Evolutionary conservation across 1,140 invertebrate genomes (phyloP).

Genomic region (Homarus americanus): DNA sequence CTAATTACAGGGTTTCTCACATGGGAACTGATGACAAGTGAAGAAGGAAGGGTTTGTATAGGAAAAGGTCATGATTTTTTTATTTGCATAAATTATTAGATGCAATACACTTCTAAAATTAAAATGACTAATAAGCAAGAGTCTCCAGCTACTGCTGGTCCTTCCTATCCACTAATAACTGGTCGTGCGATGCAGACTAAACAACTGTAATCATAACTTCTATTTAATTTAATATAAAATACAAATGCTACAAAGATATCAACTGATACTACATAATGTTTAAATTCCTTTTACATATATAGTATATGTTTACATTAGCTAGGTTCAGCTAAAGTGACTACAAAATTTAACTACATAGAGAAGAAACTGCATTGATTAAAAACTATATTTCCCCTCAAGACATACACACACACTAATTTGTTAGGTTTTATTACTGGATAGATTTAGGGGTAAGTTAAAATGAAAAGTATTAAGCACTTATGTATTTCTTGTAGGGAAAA

Average conservation of each 20-base stretch:
- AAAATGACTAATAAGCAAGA: background rate
- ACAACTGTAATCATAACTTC: background rate
- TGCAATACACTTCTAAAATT: background rate
- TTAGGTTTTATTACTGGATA: background rate
- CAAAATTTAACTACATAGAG: background rate
- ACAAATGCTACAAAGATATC: background rate
- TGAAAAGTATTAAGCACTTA: background rate
- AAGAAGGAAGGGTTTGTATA: background rate
- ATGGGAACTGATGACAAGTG: background rate
- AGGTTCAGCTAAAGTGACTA: background rate
- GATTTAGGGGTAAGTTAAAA: too few species aligned
- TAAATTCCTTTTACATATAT: background rate
- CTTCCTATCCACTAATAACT: background rate
- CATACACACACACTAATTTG: too few species aligned
- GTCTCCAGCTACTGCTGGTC: constrained; percentile 9
- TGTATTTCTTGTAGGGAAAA: background rate
- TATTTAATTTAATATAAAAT: background rate
- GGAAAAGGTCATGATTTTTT: background rate
- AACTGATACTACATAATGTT: constrained; percentile 8
- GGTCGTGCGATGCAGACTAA: constrained; percentile 5
- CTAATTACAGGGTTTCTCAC: background rate
- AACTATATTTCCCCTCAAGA: background rate
- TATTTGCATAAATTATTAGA: background rate
- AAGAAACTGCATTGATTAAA: constrained; percentile 1
- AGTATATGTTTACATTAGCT: background rate